Evolutionary conservation across 2,113 vertebrate species (phyloP), one percentile per base, ranked within the genome.

Genomic region (Oryzias woworae): DNA sequence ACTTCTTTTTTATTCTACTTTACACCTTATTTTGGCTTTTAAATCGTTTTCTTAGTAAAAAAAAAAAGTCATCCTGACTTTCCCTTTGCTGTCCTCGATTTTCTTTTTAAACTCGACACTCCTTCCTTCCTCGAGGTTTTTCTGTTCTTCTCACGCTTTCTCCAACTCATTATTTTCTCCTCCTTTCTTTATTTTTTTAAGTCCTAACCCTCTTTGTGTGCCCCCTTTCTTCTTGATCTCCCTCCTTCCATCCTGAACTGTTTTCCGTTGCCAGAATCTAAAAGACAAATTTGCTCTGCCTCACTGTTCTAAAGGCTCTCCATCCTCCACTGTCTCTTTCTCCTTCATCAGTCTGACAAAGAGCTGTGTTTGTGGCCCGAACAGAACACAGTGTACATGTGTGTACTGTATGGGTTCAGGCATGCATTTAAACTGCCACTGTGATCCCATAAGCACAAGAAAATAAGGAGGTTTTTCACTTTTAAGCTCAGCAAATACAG

Each of bases 211-310:
- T 58, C 41, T 65, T 48, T 74, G 16, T 78, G 18, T 60, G 43
- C 66, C 58, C 71, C 50, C 69, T 77, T 61, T 77, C 61, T 73
- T 43, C 66, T 73, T 58, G 62, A 69, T 77, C 58, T 55, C 59
- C 17, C 41, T 72, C 73, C 69, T 72, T 77, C 81, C 63, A 66
- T 78, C 82, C 71, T 64, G 41, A 45, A 56, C 66, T 63, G 23
- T 54, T 61, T 36, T 59, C 62, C 65, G 62, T 72, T 80, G 69
- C 81, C 74, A 76, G 53, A 41, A 67, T 54, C 75, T 67, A 70
- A 84, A 28, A 87, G 75, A 85, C 77, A 77, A 57, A 87, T 89
- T 87, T 55, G 78, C 82, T 73, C 50, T 80, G 86, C 66, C 83
- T 77, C 63, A 23, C 59, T 16, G 13, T 67, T 81, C 16, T 60